Evolutionary conservation across 2,888 invertebrate genomes (phyloP), one percentile per base, ranked within the genome.

Genomic region (Watsonalla binaria): DNA sequence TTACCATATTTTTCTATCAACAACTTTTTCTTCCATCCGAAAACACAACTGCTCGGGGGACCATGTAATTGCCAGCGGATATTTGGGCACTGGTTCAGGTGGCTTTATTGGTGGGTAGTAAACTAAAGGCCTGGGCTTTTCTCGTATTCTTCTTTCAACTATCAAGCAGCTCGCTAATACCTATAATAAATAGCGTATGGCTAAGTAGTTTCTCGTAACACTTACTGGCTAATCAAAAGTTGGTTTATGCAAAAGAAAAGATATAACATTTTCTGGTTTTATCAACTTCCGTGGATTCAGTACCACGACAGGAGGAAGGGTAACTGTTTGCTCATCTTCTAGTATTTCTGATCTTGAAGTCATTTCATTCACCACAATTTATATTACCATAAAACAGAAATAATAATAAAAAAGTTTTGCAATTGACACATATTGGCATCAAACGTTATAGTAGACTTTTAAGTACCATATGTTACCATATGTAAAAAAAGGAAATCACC

Each of bases 241-340:
- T 24, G n/a, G n/a, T 24, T 24, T 24, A 24, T 24, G 4, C 24
- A 4, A 2, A 24, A 2, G 24, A 24, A 24, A 24, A 24, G 1
- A 24, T 2, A 24, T 24, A 24, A 80, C 83, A 66, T 76, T 53
- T 54, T 73, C 69, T 39, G 78, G 63, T 46, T 60, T 52, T 37
- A 83, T 60, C 68, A 62, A 80, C 51, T 68, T 63, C 33, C 76
- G 70, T 51, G 65, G 64, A 59, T 84, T 84, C 54, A 56, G 68
- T 53, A 59, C 62, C 58, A 83, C 69, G 9, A 71, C n/a, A 8
- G 76, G 75, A 8, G 83, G 82, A 33, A 82, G 62, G 14, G 58
- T 47, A 54, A 51, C 61, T 35, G 57, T 47, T 52, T 58, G 57
- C 48, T 67, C 65, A 24, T 60, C 57, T 13, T 58, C 54, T 45